Evolutionary conservation across 2,888 invertebrate genomes (phyloP), one percentile per base, ranked within the genome.

Genomic region (Oscheius sp.): DNA sequence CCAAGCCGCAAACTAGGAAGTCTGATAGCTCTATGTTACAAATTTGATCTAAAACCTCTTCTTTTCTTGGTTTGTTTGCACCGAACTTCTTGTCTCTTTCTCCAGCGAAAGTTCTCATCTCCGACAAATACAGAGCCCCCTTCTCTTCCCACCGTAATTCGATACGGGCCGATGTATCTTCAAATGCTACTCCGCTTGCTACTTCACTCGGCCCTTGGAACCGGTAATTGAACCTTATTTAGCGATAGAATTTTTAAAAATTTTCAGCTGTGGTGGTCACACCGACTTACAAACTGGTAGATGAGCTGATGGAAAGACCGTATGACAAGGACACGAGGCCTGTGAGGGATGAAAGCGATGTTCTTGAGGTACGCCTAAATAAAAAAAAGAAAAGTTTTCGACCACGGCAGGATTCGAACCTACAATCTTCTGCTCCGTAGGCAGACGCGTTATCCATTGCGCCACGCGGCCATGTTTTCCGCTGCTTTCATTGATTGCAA

Each of bases 381-480:
- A 5, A 35, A 2, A n/a, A 60, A 3, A 58, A 33, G 35, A 13
- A 57, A 57, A 57, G 29, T 53, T 79, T 79, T 79, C 78, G 76
- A 78, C 76, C 76, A 78, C 63, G 78, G 79, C 72, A 77, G 79
- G 79, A 74, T 76, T 89, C 88, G 88, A 89, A 89, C 88, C 89
- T 88, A 82, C 87, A 89, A 89, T 89, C 88, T 88, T 89, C 88
- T 85, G 89, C 85, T 89, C 86, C 89, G 89, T 89, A 88, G 89
- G 84, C 88, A 85, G 88, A 89, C 88, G 89, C 88, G 81, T 84
- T 84, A 82, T 84, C 84, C 84, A 84, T 83, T 83, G 81, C 81
- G 83, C 83, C 81, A 83, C 81, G 68, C 80, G 79, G 78, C 79
- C 81, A 78, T 42, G 42, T 42, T 42, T 42, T 42, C 21, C 42